These are phyloP conservation scores for Toxonevra muliebris DNA, from an alignment of 2,888 invertebrate genomes.

Conservation along the genomic window DNA sequence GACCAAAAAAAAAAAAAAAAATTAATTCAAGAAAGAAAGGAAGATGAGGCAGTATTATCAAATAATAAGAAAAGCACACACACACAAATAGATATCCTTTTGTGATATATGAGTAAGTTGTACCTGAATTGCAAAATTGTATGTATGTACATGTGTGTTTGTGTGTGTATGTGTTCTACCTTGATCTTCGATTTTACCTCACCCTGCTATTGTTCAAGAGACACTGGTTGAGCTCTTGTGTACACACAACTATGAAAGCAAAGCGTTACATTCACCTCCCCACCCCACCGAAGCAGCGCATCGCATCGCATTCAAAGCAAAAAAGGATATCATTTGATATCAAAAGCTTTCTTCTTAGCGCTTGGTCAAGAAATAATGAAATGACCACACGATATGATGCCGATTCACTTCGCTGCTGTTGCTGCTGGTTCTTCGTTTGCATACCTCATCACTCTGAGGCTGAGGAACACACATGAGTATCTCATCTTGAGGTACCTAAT, in stretches of 20 bases:
- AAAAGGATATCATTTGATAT: conserved; percentile 56
- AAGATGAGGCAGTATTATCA: conserved; percentile 1
- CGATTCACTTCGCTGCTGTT: conserved; percentile 24
- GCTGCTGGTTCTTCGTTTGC: conserved; percentile 16
- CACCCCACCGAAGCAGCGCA: neutral
- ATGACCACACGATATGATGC: conserved; percentile 45
- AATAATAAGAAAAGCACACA: conserved; percentile 21
- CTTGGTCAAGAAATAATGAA: conserved; percentile 43
- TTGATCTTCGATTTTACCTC: conserved; percentile 18
- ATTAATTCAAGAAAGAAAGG: conserved; percentile 16
- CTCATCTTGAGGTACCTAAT: neutral
- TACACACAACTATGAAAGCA: conserved; percentile 47
- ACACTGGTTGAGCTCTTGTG: conserved; percentile 56
- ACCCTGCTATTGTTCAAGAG: conserved; percentile 36
- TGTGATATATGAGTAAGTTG: conserved; percentile 61
- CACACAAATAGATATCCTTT: conserved; percentile 49
- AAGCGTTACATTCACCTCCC: neutral
- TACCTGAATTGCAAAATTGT: conserved; percentile 48
- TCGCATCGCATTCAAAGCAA: conserved; percentile 24
- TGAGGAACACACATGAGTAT: no score
- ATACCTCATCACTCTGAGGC: neutral
- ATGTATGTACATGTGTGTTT: neutral
- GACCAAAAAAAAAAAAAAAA: conserved; percentile 16
- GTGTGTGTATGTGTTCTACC: neutral
- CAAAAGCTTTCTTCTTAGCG: conserved; percentile 36